Conservation (phyloP, 2,888 invertebrate species). For the Eristalis intricaria region DNA sequence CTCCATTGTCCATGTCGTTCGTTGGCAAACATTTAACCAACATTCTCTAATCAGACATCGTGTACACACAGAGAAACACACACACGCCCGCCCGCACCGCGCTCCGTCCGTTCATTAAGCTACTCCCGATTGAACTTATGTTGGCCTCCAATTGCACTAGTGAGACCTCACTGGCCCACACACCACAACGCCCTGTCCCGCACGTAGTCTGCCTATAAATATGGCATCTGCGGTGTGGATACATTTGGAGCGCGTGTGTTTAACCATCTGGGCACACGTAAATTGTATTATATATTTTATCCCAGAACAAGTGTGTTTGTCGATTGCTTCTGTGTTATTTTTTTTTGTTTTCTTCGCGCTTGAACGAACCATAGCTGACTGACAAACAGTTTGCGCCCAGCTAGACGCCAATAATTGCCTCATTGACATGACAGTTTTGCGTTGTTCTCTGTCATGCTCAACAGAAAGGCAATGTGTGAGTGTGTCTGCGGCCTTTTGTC, state of each 20-base stretch:
- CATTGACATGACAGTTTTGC: slow-evolving; percentile 45
- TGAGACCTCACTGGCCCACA: background rate
- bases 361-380: slow-evolving; percentile 38
- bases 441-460: background rate
- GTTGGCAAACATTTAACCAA: slow-evolving; percentile 58
- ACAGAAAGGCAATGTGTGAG: background rate
- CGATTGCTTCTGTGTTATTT: background rate
- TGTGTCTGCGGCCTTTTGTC: background rate
- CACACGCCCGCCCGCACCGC: background rate
- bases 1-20: slow-evolving; percentile 16
- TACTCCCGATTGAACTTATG: slow-evolving; percentile 56
- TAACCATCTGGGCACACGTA: slow-evolving; percentile 65
- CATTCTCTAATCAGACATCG: slow-evolving; percentile 64
- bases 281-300: background rate
- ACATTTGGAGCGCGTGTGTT: slow-evolving; percentile 50
- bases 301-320: background rate
- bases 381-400: slow-evolving; percentile 43
- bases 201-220: slow-evolving; percentile 19
- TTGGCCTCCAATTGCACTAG: slow-evolving; percentile 53
- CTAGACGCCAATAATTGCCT: slow-evolving; percentile 56
- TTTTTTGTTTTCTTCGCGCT: background rate
- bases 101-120: slow-evolving; percentile 18
- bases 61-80: slow-evolving; percentile 5
- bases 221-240: slow-evolving; percentile 46
- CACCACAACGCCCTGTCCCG: background rate